Evolutionary conservation across 1,140 invertebrate species (phyloP).

Genomic region (Caerostris extrusa): DNA sequence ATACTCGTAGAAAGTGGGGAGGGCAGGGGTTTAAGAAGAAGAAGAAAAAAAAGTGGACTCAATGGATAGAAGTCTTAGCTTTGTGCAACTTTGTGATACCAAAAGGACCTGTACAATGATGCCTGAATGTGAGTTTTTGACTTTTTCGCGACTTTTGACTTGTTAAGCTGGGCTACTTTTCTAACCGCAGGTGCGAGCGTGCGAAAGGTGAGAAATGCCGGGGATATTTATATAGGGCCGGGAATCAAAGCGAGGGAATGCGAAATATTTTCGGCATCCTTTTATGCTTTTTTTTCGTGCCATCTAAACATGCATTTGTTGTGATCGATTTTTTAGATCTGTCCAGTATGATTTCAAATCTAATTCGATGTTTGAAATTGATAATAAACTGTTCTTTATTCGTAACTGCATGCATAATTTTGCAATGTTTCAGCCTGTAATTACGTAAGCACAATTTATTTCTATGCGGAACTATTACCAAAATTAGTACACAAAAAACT

Average conservation of each 20-base stretch:
- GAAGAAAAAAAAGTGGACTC: neutral
- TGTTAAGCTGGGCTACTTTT: slow-evolving; percentile 22
- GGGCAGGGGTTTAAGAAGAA: neutral
- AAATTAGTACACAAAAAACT: too few relatives aligned
- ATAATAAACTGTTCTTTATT: too few relatives aligned
- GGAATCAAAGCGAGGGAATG: neutral
- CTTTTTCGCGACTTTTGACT: slow-evolving; percentile 30
- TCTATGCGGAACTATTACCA: too few relatives aligned
- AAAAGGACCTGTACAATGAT: neutral
- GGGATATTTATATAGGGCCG: neutral
- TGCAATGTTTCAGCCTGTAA: too few relatives aligned
- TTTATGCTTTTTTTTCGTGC: neutral
- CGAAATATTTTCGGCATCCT: slow-evolving; percentile 46
- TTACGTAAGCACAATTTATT: too few relatives aligned
- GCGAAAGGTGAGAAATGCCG: slow-evolving; percentile 4
- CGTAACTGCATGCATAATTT: too few relatives aligned
- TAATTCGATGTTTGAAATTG: too few relatives aligned
- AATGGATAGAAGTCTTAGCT: neutral
- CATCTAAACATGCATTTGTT: neutral
- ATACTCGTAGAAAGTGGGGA: neutral
- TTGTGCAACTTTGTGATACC: slow-evolving; percentile 2
- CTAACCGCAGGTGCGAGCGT: slow-evolving; percentile 46
- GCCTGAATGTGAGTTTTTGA: slow-evolving; percentile 48
- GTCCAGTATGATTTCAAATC: too few relatives aligned
- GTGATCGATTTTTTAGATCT: too few relatives aligned